Evolutionary conservation across 30 jellyfish, hydroid and myxozoan species (phyloP), one percentile per base, ranked within the genome.

Genomic region (Haliclystus octoradiatus): DNA sequence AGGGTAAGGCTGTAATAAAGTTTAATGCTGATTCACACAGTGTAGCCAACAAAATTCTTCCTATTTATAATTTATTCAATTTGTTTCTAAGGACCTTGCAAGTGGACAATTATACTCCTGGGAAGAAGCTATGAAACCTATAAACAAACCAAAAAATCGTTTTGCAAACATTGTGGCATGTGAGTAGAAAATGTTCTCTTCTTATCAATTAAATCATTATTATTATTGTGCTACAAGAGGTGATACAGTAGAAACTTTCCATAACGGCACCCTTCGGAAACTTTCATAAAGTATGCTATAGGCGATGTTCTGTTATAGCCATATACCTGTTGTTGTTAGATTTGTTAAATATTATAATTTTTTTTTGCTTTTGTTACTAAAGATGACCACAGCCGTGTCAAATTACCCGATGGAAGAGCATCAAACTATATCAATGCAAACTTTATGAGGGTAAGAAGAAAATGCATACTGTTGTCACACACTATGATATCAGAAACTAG

Each of bases 121-220:
- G 96, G 81, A 70, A 9, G 66, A 25, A 1, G 96, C 94, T 23
- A 63, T 70, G 62, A 78, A 31, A 25, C 70, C 94, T 1, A 80
- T 24, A 15, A 70, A 72, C 70, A 86, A 75, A 68, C 60, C 73
- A 40, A 86, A 79, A 74, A 86, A 86, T 68, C 92, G 96, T 30
- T 86, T 70, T 69, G 96, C 96, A 47, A 86, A 86, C 72, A 86
- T 86, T 50, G 92, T 83, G 1, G 91, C 96, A 31, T 86, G 96
- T 86, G 74, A 52, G 96, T 61, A 34, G 26, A n/a, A n/a, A n/a
- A 5, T 19, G 19, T 40, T 9, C 57, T 40, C 57, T 40, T 40
- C 57, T 40, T 9, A 9, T 9, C 57, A 40, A 40, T 9, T 40
- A 9, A 40, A n/a, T n/a, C n/a, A n/a, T n/a, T n/a, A n/a, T n/a